Evolutionary conservation across 2,797 vertebrate genomes (phyloP), one percentile per base, ranked within the genome.

Genomic region (Fratercula arctica): DNA sequence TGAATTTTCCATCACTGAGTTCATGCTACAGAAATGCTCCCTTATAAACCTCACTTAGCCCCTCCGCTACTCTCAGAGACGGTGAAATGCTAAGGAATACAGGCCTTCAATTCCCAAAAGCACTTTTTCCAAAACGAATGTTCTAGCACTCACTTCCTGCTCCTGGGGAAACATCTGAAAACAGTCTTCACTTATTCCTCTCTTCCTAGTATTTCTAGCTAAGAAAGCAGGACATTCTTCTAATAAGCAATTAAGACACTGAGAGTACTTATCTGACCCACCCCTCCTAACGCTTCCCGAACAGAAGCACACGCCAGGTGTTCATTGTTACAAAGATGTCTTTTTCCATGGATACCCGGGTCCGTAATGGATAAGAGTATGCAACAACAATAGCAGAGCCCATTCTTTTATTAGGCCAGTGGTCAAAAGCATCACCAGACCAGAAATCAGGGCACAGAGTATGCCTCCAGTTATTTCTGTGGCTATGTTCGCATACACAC

Each of bases 371-470:
- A 26, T 45, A 78, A 35, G 75, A 89, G 35, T 24, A 56, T 6
- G 26, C 64, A 75, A 53, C n/a, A 93, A 87, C 91, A 93, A 89
- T 33, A 87, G 92, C 78, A 54, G 59, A 83, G 89, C 84, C 73
- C 86, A 75, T 89, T 93, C 89, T 94, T 82, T 83, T 86, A 77
- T 87, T 56, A 84, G 78, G 77, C 67, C 74, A 45, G 3, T 87
- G 85, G 77, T 74, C 75, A 88, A 95, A 95, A 88, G 76, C 90
- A 94, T 68, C 89, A 89, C 45, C 31, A 79, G 81, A 95, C 20
- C 89, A 85, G 76, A 96, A 96, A 96, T n/a, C 57, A 96, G 96
- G 96, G 61, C 91, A 95, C 41, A 12, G 56, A 94, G 31, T 48
- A 37, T 1, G 79, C 94, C 95, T 94, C 83, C 69, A 95, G 91